phyloP scores from a whole-genome alignment of 2,888 invertebrate species.

The Graphium colonna region DNA sequence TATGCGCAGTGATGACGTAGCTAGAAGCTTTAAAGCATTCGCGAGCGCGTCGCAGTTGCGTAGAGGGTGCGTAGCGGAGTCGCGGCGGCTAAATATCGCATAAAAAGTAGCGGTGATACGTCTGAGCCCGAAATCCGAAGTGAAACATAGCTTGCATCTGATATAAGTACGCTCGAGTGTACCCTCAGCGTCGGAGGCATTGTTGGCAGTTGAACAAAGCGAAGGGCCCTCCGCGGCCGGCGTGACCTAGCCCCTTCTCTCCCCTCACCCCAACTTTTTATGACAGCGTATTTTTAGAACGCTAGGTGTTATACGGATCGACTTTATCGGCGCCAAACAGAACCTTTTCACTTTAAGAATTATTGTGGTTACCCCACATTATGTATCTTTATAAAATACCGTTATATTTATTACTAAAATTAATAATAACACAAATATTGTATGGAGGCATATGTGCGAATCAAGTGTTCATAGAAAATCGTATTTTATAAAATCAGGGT shows the following conservation, averaged over 20 bases:
- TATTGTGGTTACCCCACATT: too few species aligned
- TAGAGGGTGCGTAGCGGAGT: constrained; percentile 33
- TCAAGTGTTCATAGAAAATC: too few species aligned
- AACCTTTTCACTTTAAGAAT: constrained; percentile 25
- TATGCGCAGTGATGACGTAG: too few species aligned
- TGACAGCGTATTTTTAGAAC: constrained; percentile 74
- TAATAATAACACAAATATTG: too few species aligned
- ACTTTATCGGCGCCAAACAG: constrained; percentile 52
- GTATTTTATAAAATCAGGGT: too few species aligned
- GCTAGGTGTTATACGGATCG: constrained; percentile 45
- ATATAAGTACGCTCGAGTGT: constrained; percentile 66
- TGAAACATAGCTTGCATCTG: constrained; percentile 73
- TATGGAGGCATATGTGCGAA: too few species aligned
- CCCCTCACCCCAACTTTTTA: constrained; percentile 60
- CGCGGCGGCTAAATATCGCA: constrained; percentile 59
- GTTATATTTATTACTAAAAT: too few species aligned
- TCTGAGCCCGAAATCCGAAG: constrained; percentile 41
- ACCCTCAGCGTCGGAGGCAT: constrained; percentile 55
- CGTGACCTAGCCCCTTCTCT: constrained; percentile 56
- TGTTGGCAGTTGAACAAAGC: constrained; percentile 75
- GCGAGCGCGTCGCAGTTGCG: constrained; percentile 34
- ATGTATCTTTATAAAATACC: too few species aligned
- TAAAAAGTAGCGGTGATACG: constrained; percentile 64
- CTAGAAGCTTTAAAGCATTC: too few species aligned
- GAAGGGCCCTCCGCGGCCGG: constrained; percentile 63